Evolutionary conservation across 2,113 vertebrate species (phyloP).

Genomic region (Oriolus oriolus): DNA sequence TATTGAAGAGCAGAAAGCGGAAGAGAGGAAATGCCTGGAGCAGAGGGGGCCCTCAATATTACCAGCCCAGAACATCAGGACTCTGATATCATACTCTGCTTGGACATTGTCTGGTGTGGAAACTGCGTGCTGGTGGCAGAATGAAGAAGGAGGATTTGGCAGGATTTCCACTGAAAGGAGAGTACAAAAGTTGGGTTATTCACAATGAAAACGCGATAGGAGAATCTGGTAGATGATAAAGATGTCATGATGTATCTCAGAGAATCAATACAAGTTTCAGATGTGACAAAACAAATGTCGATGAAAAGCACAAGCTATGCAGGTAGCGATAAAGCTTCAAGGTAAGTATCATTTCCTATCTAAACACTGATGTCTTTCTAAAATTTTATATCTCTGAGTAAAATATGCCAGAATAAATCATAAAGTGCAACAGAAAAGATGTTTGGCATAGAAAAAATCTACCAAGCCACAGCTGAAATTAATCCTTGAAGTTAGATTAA

Average conservation of each 20-base stretch:
- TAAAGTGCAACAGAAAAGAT: background rate
- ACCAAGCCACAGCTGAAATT: background rate
- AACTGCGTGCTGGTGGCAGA: background rate
- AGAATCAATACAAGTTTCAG: background rate
- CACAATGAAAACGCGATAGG: background rate
- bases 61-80: background rate
- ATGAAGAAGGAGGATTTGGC: background rate
- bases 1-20: background rate
- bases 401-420: background rate
- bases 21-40: background rate
- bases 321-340: background rate
- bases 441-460: background rate
- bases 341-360: slow-evolving; percentile 15
- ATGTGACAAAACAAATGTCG: background rate
- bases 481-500: background rate
- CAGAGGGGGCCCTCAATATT: background rate
- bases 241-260: background rate
- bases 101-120: background rate
- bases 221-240: background rate
- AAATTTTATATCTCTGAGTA: background rate
- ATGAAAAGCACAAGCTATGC: background rate
- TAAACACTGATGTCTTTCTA: background rate
- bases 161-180: background rate
- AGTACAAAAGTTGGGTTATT: background rate
- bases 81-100: background rate